These are phyloP conservation scores for Catharus fuscescens DNA, from an alignment of 2,113 vertebrate genomes.

Conservation along the genomic window DNA sequence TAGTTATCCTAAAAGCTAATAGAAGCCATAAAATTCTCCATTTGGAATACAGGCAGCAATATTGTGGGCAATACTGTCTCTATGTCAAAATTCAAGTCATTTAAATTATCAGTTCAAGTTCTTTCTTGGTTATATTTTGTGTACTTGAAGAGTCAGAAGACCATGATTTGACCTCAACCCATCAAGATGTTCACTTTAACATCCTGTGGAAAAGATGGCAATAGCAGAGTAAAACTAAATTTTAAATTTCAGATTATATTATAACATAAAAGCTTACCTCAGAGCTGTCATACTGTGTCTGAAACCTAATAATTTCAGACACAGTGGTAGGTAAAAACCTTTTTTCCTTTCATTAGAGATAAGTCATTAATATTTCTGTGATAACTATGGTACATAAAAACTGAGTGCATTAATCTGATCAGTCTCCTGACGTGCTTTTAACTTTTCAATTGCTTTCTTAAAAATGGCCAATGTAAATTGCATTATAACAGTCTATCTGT, in stretches of 20 bases:
- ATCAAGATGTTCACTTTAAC: not conserved
- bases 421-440: constrained; percentile 22
- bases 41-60: not conserved
- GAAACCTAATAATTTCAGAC: constrained; percentile 63
- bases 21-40: not conserved
- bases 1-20: not conserved
- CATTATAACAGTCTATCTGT: not conserved
- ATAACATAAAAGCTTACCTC: constrained; percentile 25
- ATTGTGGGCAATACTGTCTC: not conserved
- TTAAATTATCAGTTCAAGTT: not conserved
- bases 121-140: not conserved
- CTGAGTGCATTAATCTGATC: constrained; percentile 19
- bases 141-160: not conserved
- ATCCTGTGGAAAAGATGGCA: not conserved
- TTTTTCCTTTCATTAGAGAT: constrained; percentile 58
- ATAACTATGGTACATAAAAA: constrained; percentile 50
- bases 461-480: not conserved
- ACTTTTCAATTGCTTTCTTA: constrained; percentile 24
- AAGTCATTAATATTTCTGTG: constrained; percentile 59
- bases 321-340: constrained; percentile 54
- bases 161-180: not conserved
- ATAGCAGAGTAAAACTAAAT: not conserved
- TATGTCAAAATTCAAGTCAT: not conserved
- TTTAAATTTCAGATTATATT: constrained; percentile 19
- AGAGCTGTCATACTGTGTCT: constrained; percentile 35